Evolutionary conservation across 1,140 invertebrate species (phyloP).

Genomic region (Apis cerana): DNA sequence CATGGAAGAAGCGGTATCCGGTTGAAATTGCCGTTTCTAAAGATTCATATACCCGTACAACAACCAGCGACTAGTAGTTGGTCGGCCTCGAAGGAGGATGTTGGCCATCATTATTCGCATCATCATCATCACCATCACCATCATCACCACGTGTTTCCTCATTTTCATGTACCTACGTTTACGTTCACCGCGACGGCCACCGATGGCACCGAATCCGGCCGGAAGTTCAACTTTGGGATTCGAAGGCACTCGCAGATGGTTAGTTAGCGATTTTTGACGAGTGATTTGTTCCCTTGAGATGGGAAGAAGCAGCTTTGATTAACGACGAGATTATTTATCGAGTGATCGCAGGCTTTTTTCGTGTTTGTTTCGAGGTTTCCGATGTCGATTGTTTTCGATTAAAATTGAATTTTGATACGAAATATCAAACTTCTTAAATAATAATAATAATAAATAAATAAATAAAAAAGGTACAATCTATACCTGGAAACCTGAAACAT

Average conservation of each 20-base stretch:
- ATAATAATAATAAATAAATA: no score
- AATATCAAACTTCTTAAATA: no score
- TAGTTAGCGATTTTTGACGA: slow-evolving; percentile 67
- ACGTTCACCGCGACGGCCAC: slow-evolving; percentile 78
- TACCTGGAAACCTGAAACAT: no score
- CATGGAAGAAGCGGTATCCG: slow-evolving; percentile 38
- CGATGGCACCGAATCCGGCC: slow-evolving; percentile 73
- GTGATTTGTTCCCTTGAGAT: neutral
- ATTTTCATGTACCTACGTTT: slow-evolving; percentile 81
- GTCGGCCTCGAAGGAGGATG: slow-evolving; percentile 40
- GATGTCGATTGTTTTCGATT: no score
- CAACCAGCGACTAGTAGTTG: slow-evolving; percentile 23
- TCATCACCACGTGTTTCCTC: slow-evolving; percentile 69
- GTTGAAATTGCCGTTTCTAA: slow-evolving; percentile 76
- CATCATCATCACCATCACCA: slow-evolving; percentile 67
- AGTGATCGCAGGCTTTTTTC: no score
- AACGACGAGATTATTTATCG: no score
- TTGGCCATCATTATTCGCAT: slow-evolving; percentile 20
- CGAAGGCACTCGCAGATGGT: slow-evolving; percentile 82
- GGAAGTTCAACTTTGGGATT: slow-evolving; percentile 82
- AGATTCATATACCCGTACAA: slow-evolving; percentile 77
- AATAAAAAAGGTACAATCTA: no score
- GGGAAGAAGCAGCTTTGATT: no score
- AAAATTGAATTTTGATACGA: no score
- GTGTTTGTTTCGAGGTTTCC: no score